These are phyloP conservation scores for Scophthalmus maximus DNA, from an alignment of 2,113 vertebrate genomes.

Conservation along the genomic window DNA sequence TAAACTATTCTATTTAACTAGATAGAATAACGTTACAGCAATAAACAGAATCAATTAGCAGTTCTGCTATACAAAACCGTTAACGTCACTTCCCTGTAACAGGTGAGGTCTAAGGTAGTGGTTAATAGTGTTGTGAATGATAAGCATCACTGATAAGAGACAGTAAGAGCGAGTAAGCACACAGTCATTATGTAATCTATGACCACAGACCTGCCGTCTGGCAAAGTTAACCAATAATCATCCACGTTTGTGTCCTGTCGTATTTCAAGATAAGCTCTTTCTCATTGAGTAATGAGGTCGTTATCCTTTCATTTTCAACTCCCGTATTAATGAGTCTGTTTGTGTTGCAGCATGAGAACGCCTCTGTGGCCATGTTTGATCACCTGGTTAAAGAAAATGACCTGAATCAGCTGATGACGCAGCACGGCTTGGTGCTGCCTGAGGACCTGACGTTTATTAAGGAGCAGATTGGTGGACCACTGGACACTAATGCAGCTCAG, in stretches of 20 bases:
- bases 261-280: constrained; percentile 26
- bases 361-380: constrained; percentile 93
- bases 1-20: neutral
- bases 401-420: constrained; percentile 82
- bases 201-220: neutral
- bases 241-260: neutral
- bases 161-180: neutral
- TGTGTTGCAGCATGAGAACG: constrained; percentile 87
- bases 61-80: neutral
- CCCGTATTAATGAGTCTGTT: neutral
- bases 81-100: neutral
- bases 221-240: constrained; percentile 3
- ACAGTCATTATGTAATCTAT: constrained; percentile 12
- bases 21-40: neutral
- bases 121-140: constrained; percentile 5
- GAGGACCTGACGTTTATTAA: constrained; percentile 92
- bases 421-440: constrained; percentile 85
- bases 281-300: too few relatives aligned
- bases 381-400: constrained; percentile 86
- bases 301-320: too few relatives aligned
- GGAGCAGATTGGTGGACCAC: constrained; percentile 91
- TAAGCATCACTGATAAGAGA: constrained; percentile 30
- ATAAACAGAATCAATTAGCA: neutral
- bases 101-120: neutral
- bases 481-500: constrained; percentile 22